These are phyloP conservation scores for Nomada flava DNA, from an alignment of 2,888 invertebrate genomes.

Conservation along the genomic window DNA sequence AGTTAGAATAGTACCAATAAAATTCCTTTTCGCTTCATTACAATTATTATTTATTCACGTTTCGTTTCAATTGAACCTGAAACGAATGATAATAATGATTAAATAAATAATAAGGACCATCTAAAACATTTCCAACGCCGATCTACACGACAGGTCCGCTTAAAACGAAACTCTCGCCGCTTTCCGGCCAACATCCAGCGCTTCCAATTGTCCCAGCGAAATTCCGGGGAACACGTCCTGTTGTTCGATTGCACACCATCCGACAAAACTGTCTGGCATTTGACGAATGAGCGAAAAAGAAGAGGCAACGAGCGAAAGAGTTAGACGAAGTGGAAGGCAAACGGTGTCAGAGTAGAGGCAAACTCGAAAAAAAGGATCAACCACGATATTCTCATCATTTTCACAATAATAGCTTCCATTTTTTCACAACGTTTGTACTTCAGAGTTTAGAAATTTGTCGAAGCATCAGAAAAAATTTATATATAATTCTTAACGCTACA, in stretches of 20 bases:
- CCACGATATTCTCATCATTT: slow-evolving; percentile 7
- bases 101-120: no score
- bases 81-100: no score
- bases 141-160: background rate
- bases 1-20: no score
- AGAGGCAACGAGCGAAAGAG: background rate
- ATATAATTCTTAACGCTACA: no score
- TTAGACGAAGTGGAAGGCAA: background rate
- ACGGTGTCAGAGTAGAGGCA: background rate
- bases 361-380: background rate
- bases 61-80: no score
- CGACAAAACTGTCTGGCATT: slow-evolving; percentile 4
- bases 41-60: no score
- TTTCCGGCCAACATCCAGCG: background rate
- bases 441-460: no score
- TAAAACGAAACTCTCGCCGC: slow-evolving; percentile 2
- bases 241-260: slow-evolving; percentile 1
- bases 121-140: background rate
- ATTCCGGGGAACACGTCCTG: slow-evolving; percentile 6
- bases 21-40: no score
- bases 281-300: slow-evolving; percentile 25
- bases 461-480: no score
- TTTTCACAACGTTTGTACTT: slow-evolving; percentile 9
- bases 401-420: background rate
- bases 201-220: slow-evolving; percentile 16